Percentiles rank a stretch among this genome's conserved stretches.
Conservation (phyloP, 1,140 invertebrate genomes). For the Zaprionus nigranus region DNA sequence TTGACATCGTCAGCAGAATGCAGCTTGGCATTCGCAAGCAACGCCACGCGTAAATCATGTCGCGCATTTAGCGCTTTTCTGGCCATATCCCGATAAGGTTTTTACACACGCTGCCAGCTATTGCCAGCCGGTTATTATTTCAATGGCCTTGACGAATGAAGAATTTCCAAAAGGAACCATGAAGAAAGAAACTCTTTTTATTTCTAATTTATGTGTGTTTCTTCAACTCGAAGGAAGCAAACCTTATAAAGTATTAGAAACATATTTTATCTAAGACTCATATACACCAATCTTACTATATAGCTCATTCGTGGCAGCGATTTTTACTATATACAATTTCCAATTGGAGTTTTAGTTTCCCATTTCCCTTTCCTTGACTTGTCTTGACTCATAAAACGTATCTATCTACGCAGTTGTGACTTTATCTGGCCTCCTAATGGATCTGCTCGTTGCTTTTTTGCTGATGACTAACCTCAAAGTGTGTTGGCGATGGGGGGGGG, state of each 20-base stretch:
- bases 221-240: too few species aligned
- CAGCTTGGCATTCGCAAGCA: conserved; percentile 22
- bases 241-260: too few species aligned
- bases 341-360: background rate
- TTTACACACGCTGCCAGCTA: conserved; percentile 1
- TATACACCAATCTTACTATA: too few species aligned
- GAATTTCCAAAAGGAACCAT: background rate
- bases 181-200: too few species aligned
- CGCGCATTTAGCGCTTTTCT: conserved; percentile 10
- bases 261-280: too few species aligned
- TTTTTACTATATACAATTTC: background rate
- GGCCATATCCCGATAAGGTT: conserved; percentile 21
- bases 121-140: conserved; percentile 10
- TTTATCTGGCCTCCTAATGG: conserved; percentile 17
- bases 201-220: too few species aligned
- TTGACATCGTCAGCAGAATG: conserved; percentile 42
- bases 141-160: background rate
- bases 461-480: conserved; percentile 35
- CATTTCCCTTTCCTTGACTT: background rate
- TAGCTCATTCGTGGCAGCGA: too few species aligned
- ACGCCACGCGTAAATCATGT: conserved; percentile 43
- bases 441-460: conserved; percentile 8
- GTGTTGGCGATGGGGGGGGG: background rate
- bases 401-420: background rate
- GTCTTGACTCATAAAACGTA: background rate